A percentile compares a stretch with the other conserved stretches of the same genome.
These are phyloP conservation scores for Syritta pipiens DNA, from an alignment of 2,888 invertebrate species.

Conservation along the genomic window DNA sequence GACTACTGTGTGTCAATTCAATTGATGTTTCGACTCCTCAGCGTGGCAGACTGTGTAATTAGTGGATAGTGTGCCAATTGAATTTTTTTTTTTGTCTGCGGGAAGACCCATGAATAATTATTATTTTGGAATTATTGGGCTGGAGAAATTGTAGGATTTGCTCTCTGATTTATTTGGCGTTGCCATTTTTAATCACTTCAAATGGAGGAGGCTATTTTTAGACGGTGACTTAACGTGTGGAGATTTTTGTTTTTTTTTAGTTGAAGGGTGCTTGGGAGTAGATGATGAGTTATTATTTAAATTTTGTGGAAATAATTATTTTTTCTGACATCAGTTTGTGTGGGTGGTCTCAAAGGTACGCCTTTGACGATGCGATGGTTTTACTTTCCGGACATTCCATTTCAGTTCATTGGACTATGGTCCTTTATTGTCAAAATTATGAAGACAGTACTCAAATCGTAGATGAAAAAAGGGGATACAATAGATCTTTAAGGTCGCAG, in stretches of 20 bases:
- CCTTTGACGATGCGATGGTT: too few species aligned
- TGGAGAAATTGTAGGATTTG: slow-evolving; percentile 12
- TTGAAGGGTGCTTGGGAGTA: not conserved
- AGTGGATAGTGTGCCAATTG: slow-evolving; percentile 32
- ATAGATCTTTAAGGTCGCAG: too few species aligned
- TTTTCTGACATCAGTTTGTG: too few species aligned
- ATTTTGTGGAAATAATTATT: too few species aligned
- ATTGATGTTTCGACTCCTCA: not conserved
- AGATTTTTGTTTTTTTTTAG: not conserved
- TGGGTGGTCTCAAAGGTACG: too few species aligned
- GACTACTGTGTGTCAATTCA: slow-evolving; percentile 26
- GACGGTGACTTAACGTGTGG: slow-evolving; percentile 20
- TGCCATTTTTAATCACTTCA: not conserved
- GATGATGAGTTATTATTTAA: too few species aligned
- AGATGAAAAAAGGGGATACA: too few species aligned
- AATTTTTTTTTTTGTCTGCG: slow-evolving; percentile 3
- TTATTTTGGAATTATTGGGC: slow-evolving; percentile 13
- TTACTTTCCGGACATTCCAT: too few species aligned
- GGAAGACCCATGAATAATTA: slow-evolving; percentile 24
- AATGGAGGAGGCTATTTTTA: slow-evolving; percentile 15
- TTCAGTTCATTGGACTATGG: too few species aligned
- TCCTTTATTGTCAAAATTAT: too few species aligned
- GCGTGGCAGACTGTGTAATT: slow-evolving; percentile 48
- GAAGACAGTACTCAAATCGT: too few species aligned
- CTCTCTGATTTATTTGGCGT: not conserved